phyloP scores from a whole-genome alignment of 2,888 invertebrate species.

The Trissolcus japonicus region DNA sequence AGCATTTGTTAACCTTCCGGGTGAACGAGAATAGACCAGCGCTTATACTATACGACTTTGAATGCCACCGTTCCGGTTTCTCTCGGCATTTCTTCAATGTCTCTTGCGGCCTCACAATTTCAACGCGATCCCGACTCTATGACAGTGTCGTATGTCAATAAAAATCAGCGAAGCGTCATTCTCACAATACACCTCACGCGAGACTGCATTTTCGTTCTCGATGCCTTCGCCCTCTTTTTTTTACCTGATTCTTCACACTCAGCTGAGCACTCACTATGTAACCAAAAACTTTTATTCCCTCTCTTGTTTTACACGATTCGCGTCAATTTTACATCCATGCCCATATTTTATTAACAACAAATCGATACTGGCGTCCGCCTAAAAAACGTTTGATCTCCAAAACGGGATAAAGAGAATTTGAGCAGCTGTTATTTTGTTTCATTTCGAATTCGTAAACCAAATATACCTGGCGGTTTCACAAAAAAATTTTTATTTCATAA shows the following conservation, averaged over 20 bases:
- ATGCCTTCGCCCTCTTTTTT: slow-evolving; percentile 41
- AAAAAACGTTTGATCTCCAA: not conserved
- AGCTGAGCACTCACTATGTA: slow-evolving; percentile 54
- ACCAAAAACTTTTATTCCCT: slow-evolving; percentile 50
- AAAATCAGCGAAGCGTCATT: slow-evolving; percentile 64
- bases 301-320: slow-evolving; percentile 27
- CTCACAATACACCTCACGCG: slow-evolving; percentile 56
- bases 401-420: too few relatives aligned
- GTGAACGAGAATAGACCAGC: slow-evolving; percentile 49
- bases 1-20: slow-evolving; percentile 54
- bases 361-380: slow-evolving; percentile 2
- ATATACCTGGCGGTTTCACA: too few relatives aligned
- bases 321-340: slow-evolving; percentile 35
- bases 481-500: too few relatives aligned
- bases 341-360: slow-evolving; percentile 39
- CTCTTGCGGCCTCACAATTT: slow-evolving; percentile 56
- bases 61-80: slow-evolving; percentile 36
- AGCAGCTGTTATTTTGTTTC: too few relatives aligned
- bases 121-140: slow-evolving; percentile 44
- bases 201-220: slow-evolving; percentile 42
- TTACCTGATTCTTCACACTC: slow-evolving; percentile 59
- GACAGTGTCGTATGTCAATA: slow-evolving; percentile 65
- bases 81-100: slow-evolving; percentile 37
- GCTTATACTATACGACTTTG: slow-evolving; percentile 40
- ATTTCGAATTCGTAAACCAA: too few relatives aligned